Evolutionary conservation across 2,113 vertebrate genomes (phyloP), one percentile per base, ranked within the genome.

Genomic region (Triplophysa dalaica): DNA sequence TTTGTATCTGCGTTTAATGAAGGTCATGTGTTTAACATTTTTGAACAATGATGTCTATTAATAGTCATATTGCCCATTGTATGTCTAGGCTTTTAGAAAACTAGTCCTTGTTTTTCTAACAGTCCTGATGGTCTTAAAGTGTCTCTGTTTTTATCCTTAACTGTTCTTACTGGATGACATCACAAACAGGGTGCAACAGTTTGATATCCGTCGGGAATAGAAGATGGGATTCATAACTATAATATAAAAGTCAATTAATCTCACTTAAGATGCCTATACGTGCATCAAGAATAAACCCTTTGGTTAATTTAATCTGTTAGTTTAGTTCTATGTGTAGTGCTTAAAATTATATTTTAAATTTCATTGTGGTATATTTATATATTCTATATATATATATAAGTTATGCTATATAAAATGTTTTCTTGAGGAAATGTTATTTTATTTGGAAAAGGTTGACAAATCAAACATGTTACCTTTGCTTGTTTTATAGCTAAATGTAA

Each of bases 161-260:
- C 94, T 80, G 2, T 67, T 22, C 79, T 81, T 85, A 98, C 97
- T 98, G 61, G 91, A 94, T 79, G 92, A 93, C 78, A 91, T 98
- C 82, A 91, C 94, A 78, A 87, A 91, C 86, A 95, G 94, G 90
- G 70, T 98, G 82, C 89, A 89, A 81, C 82, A 79, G 0, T 92
- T 94, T 80, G 85, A 83, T 33, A 85, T 93, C 84, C 83, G 89
- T 65, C 90, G 88, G 88, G 86, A 82, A 81, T 92, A 90, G 89
- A n/a, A 9, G 19, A 66, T 24, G 19, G 69, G 60, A 17, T 14
- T 29, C 6, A 8, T 22, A 45, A 45, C 21, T 50, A 13, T 12
- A 13, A 50, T 3, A 50, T 12, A 50, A 50, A 50, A 14, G 12
- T 3, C 14, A 50, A 13, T 50, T 50, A 50, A 50, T 50, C 48